Evolutionary conservation across 2,888 invertebrate species (phyloP).

Genomic region (Trichopoda pennipes): DNA sequence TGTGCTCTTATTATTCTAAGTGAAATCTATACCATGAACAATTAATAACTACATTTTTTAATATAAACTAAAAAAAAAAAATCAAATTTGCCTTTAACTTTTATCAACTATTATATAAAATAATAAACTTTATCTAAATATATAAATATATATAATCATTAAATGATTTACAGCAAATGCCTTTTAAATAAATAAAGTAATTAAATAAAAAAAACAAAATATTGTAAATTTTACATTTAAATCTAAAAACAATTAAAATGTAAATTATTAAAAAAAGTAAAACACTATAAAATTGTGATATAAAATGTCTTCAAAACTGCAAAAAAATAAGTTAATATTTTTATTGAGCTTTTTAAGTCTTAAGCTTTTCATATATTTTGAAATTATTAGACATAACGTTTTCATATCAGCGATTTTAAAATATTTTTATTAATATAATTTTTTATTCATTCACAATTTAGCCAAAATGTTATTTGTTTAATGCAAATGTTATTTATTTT

Average conservation of each 20-base stretch:
- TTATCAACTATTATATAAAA: slow-evolving; percentile 52
- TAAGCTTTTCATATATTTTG: slow-evolving; percentile 4
- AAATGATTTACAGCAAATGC: slow-evolving; percentile 66
- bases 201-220: slow-evolving; percentile 9
- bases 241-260: not conserved
- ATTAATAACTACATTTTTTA: slow-evolving; percentile 31
- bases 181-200: slow-evolving; percentile 49
- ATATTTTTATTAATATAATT: not conserved
- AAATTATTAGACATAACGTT: not conserved
- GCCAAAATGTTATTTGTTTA: slow-evolving; percentile 20
- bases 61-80: slow-evolving; percentile 24
- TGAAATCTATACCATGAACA: not conserved
- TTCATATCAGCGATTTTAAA: slow-evolving; percentile 46
- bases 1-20: slow-evolving; percentile 1
- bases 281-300: slow-evolving; percentile 60
- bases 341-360: not conserved
- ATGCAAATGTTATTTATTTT: not conserved
- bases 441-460: slow-evolving; percentile 21
- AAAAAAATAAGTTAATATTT: slow-evolving; percentile 37
- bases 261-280: slow-evolving; percentile 1
- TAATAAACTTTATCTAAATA: slow-evolving; percentile 50
- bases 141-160: slow-evolving; percentile 70
- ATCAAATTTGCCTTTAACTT: slow-evolving; percentile 58
- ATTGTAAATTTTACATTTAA: slow-evolving; percentile 45
- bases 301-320: slow-evolving; percentile 35